Evolutionary conservation across 2,888 invertebrate species (phyloP).

Genomic region (Cerceris rybyensis): DNA sequence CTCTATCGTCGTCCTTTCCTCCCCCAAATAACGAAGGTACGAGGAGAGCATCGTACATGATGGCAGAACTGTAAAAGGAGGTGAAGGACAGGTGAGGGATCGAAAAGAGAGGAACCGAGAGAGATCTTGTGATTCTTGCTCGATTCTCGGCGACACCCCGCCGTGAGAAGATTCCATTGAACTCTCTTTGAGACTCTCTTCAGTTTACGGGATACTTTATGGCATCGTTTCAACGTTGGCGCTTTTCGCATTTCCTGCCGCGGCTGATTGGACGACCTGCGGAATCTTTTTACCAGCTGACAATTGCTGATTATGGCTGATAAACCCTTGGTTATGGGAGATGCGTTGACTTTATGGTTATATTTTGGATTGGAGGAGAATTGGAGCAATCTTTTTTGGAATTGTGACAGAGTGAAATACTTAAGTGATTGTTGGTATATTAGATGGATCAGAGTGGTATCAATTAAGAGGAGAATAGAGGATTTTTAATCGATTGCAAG

Average conservation of each 20-base stretch:
- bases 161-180: slow-evolving; percentile 34
- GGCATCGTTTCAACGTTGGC: slow-evolving; percentile 39
- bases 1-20: not conserved
- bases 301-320: too few relatives aligned
- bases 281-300: not conserved
- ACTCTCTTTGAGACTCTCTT: slow-evolving; percentile 34
- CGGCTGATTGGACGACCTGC: slow-evolving; percentile 28
- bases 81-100: slow-evolving; percentile 55
- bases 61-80: slow-evolving; percentile 56
- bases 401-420: too few relatives aligned
- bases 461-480: too few relatives aligned
- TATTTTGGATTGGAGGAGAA: too few relatives aligned
- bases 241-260: slow-evolving; percentile 15
- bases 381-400: too few relatives aligned
- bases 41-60: slow-evolving; percentile 36
- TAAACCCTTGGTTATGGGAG: not conserved
- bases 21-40: slow-evolving; percentile 46
- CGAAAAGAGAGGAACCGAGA: slow-evolving; percentile 26
- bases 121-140: slow-evolving; percentile 28
- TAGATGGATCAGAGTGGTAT: too few relatives aligned
- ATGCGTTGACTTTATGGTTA: not conserved
- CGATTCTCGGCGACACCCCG: slow-evolving; percentile 34
- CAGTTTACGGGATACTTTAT: slow-evolving; percentile 35
- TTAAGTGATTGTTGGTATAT: too few relatives aligned
- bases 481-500: too few relatives aligned